Evolutionary conservation across 2,888 invertebrate genomes (phyloP).

Genomic region (Heliconius ethilla): DNA sequence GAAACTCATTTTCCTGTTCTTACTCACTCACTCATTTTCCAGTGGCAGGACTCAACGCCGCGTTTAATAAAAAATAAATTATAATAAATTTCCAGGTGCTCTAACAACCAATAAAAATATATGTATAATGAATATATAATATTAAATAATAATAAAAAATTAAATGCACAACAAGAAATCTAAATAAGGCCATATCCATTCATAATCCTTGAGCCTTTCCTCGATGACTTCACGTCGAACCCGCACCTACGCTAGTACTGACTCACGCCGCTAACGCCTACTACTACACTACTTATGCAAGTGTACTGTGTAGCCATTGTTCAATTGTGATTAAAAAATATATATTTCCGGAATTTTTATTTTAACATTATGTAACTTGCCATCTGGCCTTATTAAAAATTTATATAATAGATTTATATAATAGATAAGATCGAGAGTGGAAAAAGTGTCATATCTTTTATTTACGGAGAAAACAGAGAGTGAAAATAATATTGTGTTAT

Average conservation of each 20-base stretch:
- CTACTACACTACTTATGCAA: conserved; percentile 34
- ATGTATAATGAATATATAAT: not conserved
- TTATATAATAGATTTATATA: no score
- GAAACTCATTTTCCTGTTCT: no score
- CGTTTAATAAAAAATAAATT: no score
- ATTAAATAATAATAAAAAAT: not conserved
- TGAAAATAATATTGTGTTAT: no score
- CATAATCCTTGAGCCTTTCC: conserved; percentile 41
- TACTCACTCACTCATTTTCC: no score
- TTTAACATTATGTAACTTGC: not conserved
- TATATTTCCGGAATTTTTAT: conserved; percentile 1
- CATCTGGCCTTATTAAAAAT: no score
- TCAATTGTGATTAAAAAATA: not conserved
- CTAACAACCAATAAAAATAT: not conserved
- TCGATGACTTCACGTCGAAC: conserved; percentile 55
- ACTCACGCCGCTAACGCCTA: conserved; percentile 53
- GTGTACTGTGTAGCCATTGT: conserved; percentile 1
- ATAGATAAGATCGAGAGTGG: no score
- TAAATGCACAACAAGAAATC: conserved; percentile 4
- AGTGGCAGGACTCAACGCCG: no score
- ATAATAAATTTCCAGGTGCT: no score
- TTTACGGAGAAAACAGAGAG: no score
- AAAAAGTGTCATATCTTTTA: no score
- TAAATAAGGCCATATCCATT: conserved; percentile 38
- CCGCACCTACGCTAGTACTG: conserved; percentile 48